A percentile compares a stretch with the other conserved stretches of the same genome.
phyloP scores from a whole-genome alignment of 2,888 invertebrate genomes.

The Macroteleia sp. region DNA sequence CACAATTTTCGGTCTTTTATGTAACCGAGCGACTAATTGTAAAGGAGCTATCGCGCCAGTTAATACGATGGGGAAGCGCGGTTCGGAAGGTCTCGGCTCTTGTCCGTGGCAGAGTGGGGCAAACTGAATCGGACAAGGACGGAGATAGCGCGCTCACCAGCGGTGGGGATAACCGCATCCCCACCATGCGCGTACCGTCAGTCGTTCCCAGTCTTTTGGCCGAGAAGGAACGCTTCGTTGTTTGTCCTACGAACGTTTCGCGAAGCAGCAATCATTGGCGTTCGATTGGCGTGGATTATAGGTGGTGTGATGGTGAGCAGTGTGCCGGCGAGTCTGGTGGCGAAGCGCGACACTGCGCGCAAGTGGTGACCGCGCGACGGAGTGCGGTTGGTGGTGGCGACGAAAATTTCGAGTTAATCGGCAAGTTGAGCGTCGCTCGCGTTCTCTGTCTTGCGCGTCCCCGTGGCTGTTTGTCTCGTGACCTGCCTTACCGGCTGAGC shows the following conservation, averaged over 20 bases:
- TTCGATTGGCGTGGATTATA: conserved; percentile 34
- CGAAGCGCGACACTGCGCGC: conserved; percentile 1
- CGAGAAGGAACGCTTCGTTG: conserved; percentile 67
- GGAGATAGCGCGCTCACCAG: conserved; percentile 22
- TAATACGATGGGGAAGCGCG: conserved; percentile 78
- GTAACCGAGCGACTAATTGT: conserved; percentile 83
- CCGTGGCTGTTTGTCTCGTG: conserved; percentile 59
- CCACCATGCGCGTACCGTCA: conserved; percentile 76
- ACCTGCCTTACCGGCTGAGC: conserved; percentile 64
- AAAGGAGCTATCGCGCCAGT: conserved; percentile 83
- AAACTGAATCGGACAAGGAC: conserved; percentile 45
- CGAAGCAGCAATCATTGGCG: conserved; percentile 18
- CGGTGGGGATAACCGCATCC: conserved; percentile 71
- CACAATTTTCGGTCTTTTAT: conserved; percentile 81
- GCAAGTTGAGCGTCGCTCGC: conserved; percentile 67
- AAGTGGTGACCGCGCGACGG: conserved; percentile 26
- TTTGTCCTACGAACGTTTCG: not conserved
- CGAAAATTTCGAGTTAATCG: conserved; percentile 9
- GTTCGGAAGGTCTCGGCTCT: conserved; percentile 70
- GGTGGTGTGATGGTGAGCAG: conserved; percentile 50
- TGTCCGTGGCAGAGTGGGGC: conserved; percentile 59
- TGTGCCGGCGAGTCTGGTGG: conserved; percentile 1
- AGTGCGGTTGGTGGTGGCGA: conserved; percentile 7
- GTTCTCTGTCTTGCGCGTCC: conserved; percentile 60
- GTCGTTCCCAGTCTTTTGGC: conserved; percentile 78